Evolutionary conservation across 64 coral and sea anemone genomes (phyloP).

Genomic region (Stylophora pistillata): DNA sequence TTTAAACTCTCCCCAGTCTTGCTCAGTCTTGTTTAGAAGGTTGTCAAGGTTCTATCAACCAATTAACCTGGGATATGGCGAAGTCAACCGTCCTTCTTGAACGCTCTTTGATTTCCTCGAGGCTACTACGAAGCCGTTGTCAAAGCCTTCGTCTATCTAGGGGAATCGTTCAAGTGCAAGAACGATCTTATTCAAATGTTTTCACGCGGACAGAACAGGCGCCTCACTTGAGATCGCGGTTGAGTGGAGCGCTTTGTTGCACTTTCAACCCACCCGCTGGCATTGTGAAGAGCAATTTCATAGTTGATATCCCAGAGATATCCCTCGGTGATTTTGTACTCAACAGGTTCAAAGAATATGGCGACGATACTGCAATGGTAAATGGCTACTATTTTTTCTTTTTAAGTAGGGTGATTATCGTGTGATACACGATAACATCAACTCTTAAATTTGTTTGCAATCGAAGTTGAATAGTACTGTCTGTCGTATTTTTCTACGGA

Average conservation of each 20-base stretch:
- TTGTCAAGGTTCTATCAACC: too few relatives aligned
- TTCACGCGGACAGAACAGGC: neutral
- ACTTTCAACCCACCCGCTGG: neutral
- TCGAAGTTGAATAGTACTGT: too few relatives aligned
- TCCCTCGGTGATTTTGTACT: constrained; percentile 12
- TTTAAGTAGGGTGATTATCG: too few relatives aligned
- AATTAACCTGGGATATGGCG: neutral
- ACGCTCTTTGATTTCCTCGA: neutral
- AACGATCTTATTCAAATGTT: neutral
- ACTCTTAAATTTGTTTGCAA: neutral
- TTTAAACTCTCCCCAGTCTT: too few relatives aligned
- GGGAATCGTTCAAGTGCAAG: neutral
- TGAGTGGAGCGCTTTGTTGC: neutral
- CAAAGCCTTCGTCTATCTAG: neutral
- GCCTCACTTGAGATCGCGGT: neutral
- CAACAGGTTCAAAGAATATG: constrained; percentile 2
- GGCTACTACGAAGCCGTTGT: neutral
- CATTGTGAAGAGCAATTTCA: constrained; percentile 16
- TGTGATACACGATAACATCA: too few relatives aligned
- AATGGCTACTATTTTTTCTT: neutral
- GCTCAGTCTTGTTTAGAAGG: too few relatives aligned
- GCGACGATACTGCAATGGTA: constrained; percentile 12
- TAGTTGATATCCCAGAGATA: constrained; percentile 19
- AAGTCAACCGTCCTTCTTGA: too few relatives aligned
- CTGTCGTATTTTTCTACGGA: neutral